phyloP scores from a whole-genome alignment of 2,797 vertebrate genomes.

The Cossypha dichroa region DNA sequence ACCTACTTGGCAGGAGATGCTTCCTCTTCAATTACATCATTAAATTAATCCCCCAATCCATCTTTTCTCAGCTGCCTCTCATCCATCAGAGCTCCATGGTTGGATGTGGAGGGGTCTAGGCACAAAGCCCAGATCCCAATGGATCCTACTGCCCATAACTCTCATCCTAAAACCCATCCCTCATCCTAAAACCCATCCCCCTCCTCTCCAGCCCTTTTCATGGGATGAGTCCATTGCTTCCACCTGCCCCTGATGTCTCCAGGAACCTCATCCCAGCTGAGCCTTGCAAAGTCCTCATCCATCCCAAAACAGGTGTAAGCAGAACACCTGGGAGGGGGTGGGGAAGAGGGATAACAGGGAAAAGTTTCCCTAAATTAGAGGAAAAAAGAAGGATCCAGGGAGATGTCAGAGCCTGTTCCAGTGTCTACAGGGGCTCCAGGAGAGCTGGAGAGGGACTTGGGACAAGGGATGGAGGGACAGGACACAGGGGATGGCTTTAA shows the following conservation, averaged over 20 bases:
- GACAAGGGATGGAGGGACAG: fast-evolving
- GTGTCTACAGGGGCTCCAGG: neutral
- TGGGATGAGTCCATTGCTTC: neutral
- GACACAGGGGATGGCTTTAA: fast-evolving
- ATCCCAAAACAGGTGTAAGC: neutral
- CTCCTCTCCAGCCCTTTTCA: neutral
- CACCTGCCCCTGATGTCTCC: neutral
- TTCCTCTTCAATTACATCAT: fast-evolving
- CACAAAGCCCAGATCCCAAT: fast-evolving
- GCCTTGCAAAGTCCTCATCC: fast-evolving
- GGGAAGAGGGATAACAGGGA: fast-evolving
- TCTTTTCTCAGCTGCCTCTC: neutral
- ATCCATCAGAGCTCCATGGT: fast-evolving
- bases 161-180: fast-evolving
- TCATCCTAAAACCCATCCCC: fast-evolving
- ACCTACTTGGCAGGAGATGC: fast-evolving
- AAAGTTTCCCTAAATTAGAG: neutral
- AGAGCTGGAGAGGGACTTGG: neutral
- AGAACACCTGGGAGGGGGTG: neutral
- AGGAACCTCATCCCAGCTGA: neutral
- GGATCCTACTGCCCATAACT: fast-evolving
- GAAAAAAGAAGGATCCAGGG: neutral
- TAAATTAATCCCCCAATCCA: neutral
- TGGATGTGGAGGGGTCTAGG: fast-evolving
- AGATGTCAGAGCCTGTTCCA: fast-evolving